Percentiles rank a stretch among this genome's conserved stretches.
Evolutionary conservation across 1,140 invertebrate genomes (phyloP).

Genomic region (Sesamia nonagrioides): DNA sequence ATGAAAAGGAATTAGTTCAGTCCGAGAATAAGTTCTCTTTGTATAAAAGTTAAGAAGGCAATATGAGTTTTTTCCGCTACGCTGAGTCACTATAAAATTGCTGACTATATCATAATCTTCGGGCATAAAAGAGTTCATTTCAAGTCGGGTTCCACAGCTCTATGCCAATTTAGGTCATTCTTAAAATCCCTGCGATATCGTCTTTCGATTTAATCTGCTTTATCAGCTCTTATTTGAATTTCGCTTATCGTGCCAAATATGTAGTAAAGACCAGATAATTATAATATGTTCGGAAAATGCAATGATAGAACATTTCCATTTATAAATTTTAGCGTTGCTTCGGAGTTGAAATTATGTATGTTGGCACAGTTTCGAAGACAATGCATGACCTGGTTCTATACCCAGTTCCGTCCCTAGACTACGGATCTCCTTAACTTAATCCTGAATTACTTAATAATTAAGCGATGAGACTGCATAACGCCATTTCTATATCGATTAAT

Average conservation of each 20-base stretch:
- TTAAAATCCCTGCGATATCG: neutral
- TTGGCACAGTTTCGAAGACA: no score
- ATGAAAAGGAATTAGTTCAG: conserved; percentile 25
- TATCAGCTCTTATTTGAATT: conserved; percentile 32
- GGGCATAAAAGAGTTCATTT: conserved; percentile 42
- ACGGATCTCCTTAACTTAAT: no score
- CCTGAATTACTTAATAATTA: neutral
- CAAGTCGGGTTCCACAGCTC: neutral
- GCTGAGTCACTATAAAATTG: conserved; percentile 40
- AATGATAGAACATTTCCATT: neutral
- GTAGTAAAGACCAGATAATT: neutral
- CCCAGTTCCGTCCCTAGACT: no score
- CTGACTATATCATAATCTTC: conserved; percentile 43
- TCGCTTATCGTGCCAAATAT: conserved; percentile 12
- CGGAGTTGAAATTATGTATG: no score
- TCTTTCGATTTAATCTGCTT: conserved; percentile 28
- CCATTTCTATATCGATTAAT: conserved; percentile 14
- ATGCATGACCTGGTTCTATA: no score
- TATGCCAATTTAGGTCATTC: conserved; percentile 38
- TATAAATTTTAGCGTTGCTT: no score
- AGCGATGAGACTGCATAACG: conserved; percentile 5
- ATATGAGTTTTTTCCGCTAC: conserved; percentile 43
- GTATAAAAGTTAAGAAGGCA: conserved; percentile 35
- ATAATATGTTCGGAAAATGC: neutral
- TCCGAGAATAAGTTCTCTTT: conserved; percentile 41